Base-by-base conservation (phyloP, 1,140 invertebrate species). In the Pentalonia nigronervosa region DNA sequence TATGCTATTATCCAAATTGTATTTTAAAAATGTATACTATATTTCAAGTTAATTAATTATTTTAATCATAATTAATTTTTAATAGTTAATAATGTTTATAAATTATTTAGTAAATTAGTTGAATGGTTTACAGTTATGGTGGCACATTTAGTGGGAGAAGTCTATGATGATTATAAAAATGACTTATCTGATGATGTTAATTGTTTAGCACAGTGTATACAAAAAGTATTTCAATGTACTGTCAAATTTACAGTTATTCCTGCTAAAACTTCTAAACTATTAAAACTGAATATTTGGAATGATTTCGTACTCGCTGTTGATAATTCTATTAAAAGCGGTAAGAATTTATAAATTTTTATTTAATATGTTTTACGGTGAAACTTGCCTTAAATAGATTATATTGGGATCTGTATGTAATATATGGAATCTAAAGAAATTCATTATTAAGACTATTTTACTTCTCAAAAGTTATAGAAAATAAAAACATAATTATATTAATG, bases 221-320 rank as follows among this genome's bases (percentile, higher is more conserved):
- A 97, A 94, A 96, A 96, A 93, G 97, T 98, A 86, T 98, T 98
- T 95, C 95, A 96, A 94, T 96, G 97, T 41, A 97, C 97, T 91
- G 96, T 97, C 1, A 96, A 96, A 90, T 95, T 99, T 93, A 96
- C 97, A 91, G 95, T 97, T 23, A 94, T 98, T 34, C 97, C 98
- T 7, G 95, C 97, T 1, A 95, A 96, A 87, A 94, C 97, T 56
- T 97, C 97, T 23, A 96, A 96, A 94, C 95, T 95, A 84, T 95
- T 97, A 2, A 96, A 96, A 93, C 94, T 98, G 60, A 96, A 96
- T 17, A 95, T 96, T 30, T 99, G 98, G 98, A 96, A 94, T 93
- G 96, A 97, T 93, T 98, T 98, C 94, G 97, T 97, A 41, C 94
- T 95, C 21, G 96, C 96, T 87, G 97, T 97, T 0, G 96, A 97